phyloP scores from a whole-genome alignment of 2,797 vertebrate species.

The Micropoecilia bifurca region DNA sequence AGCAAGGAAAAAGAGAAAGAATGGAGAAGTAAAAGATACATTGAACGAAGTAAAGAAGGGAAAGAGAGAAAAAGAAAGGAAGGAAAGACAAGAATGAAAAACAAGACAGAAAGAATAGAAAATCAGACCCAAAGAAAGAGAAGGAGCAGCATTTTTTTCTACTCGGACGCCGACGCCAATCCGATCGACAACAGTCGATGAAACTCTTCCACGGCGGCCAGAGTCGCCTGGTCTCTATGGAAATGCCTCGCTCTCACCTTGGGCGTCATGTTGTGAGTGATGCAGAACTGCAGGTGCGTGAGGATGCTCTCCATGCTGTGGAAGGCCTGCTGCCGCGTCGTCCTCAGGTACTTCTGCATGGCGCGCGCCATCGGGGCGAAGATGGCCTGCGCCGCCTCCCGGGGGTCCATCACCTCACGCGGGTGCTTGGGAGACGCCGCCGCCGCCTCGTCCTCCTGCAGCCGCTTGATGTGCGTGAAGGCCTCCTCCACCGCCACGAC shows the following conservation, averaged over 20 bases:
- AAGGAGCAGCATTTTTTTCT: no score
- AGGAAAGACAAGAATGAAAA: neutral
- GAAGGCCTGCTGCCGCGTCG: conserved; percentile 93
- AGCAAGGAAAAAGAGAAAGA: neutral
- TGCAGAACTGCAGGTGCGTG: conserved; percentile 94
- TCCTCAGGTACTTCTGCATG: conserved; percentile 95
- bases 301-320: conserved; percentile 98
- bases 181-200: neutral
- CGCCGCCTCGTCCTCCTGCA: conserved; percentile 86
- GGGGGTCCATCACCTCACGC: conserved; percentile 90
- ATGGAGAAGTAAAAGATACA: neutral
- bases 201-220: neutral
- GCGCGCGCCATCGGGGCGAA: conserved; percentile 94
- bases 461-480: conserved; percentile 93
- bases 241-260: conserved; percentile 77
- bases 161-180: neutral
- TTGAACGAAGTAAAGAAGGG: neutral
- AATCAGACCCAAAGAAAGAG: neutral
- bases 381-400: conserved; percentile 93
- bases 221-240: neutral
- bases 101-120: neutral
- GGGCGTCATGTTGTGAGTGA: conserved; percentile 95
- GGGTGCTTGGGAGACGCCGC: conserved; percentile 84
- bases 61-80: neutral
- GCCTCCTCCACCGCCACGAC: conserved; percentile 94